Percentiles rank a stretch among this genome's conserved stretches.
Conservation (phyloP, 2,797 vertebrate species). For the Acridotheres tristis region DNA sequence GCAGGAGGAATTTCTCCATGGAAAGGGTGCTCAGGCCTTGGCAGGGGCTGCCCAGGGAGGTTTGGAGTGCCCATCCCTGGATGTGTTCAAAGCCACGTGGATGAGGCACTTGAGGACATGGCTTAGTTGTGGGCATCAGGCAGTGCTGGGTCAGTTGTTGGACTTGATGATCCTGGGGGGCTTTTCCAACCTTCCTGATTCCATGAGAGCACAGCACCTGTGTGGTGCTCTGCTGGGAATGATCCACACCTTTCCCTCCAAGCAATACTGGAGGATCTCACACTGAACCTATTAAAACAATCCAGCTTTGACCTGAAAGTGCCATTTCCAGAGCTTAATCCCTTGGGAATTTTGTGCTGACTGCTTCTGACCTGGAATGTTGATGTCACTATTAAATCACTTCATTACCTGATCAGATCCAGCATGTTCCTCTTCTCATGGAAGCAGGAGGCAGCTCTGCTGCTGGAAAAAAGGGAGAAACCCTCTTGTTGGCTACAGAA, state of each 20-base stretch:
- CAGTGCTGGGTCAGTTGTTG: background rate
- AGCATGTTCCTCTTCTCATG: rapidly evolving
- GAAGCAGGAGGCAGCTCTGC: background rate
- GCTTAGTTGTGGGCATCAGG: background rate
- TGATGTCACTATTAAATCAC: background rate
- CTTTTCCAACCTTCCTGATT: background rate
- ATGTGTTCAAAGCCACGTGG: background rate
- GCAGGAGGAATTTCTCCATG: too few relatives aligned
- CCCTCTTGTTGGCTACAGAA: rapidly evolving
- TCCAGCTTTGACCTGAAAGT: background rate
- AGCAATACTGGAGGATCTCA: background rate
- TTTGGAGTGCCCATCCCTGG: background rate
- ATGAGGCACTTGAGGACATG: background rate
- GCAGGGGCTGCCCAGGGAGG: background rate
- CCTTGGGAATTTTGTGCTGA: background rate
- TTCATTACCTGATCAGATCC: background rate
- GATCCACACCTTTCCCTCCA: background rate
- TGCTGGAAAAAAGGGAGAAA: background rate
- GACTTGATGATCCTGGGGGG: too few relatives aligned
- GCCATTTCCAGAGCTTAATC: background rate
- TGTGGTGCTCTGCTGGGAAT: background rate
- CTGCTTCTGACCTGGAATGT: background rate
- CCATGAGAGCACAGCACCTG: rapidly evolving
- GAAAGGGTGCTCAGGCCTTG: background rate
- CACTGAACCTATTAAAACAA: background rate